Percentiles rank a stretch among this genome's conserved stretches.
These are phyloP conservation scores for Tympanoctomys barrerae DNA, from an alignment of 2,797 vertebrate genomes.

Conservation along the genomic window DNA sequence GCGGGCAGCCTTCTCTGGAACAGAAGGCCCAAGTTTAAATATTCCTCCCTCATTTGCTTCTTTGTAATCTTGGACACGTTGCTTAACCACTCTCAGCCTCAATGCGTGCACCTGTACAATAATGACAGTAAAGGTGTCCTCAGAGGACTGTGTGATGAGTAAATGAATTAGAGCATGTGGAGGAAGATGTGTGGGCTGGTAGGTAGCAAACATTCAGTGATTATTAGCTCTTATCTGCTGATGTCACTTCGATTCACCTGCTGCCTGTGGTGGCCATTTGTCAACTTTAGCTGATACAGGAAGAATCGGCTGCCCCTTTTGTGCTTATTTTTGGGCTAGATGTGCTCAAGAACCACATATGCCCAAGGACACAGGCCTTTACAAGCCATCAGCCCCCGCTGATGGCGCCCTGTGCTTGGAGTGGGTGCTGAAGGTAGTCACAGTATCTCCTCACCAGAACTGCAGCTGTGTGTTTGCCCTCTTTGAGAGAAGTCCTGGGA, in stretches of 20 bases:
- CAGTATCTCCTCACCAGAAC: not conserved
- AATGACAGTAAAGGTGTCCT: not conserved
- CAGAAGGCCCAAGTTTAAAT: not conserved
- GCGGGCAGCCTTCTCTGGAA: not conserved
- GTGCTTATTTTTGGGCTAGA: not conserved
- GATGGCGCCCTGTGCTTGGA: not conserved
- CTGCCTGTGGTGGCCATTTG: not conserved
- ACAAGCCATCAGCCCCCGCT: not conserved
- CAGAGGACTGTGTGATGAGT: not conserved
- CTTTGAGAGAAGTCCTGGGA: not conserved
- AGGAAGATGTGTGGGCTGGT: not conserved
- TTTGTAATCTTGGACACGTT: not conserved
- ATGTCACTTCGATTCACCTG: not conserved
- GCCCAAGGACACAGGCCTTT: not conserved
- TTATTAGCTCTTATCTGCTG: not conserved
- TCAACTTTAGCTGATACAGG: not conserved
- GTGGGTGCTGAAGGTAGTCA: not conserved
- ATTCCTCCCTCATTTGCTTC: not conserved
- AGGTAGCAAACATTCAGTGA: not conserved
- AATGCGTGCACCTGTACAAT: not conserved
- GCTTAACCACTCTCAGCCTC: not conserved
- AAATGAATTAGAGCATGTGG: not conserved
- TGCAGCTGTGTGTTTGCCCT: not conserved
- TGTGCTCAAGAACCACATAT: not conserved
- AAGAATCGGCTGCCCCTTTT: not conserved